Conservation (phyloP, 2,888 invertebrate genomes). For the Neuroscelio doddi region DNA sequence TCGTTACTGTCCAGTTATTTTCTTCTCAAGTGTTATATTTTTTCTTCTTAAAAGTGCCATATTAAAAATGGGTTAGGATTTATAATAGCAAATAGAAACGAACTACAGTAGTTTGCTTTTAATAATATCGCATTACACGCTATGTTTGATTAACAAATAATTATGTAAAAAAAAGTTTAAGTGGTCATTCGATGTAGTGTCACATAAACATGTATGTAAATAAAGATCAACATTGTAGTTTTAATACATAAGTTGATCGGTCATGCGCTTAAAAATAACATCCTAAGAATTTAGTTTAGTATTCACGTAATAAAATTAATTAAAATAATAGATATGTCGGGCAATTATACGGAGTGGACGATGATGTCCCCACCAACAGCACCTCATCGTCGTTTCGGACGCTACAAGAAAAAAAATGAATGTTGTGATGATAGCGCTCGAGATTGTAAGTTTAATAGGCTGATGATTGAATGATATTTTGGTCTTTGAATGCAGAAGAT, state of each 20-base stretch:
- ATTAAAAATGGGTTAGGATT: conserved; percentile 4
- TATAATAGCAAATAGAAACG: conserved; percentile 1
- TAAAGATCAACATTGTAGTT: not conserved
- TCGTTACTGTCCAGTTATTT: not conserved
- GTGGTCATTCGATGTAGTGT: not conserved
- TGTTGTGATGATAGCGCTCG: conserved; percentile 71
- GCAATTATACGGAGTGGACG: conserved; percentile 69
- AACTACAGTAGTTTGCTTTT: conserved; percentile 14
- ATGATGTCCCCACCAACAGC: conserved; percentile 59
- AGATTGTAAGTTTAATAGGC: conserved; percentile 69
- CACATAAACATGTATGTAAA: not conserved
- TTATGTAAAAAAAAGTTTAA: conserved; percentile 3
- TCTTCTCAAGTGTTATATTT: not conserved
- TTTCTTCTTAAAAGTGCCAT: conserved; percentile 14
- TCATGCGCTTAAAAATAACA: not conserved
- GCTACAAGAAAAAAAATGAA: conserved; percentile 72
- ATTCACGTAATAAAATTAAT: conserved; percentile 31
- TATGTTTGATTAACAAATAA: not conserved
- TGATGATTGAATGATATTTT: conserved; percentile 47
- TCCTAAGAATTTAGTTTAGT: not conserved
- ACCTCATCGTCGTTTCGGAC: conserved; percentile 65
- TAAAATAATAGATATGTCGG: conserved; percentile 57
- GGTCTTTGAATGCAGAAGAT: conserved; percentile 65
- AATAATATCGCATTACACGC: conserved; percentile 1
- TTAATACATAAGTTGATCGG: not conserved